Percentiles rank a stretch among this genome's conserved stretches.
These are phyloP conservation scores for Steatornis caripensis DNA, from an alignment of 2,113 vertebrate genomes.

Conservation along the genomic window DNA sequence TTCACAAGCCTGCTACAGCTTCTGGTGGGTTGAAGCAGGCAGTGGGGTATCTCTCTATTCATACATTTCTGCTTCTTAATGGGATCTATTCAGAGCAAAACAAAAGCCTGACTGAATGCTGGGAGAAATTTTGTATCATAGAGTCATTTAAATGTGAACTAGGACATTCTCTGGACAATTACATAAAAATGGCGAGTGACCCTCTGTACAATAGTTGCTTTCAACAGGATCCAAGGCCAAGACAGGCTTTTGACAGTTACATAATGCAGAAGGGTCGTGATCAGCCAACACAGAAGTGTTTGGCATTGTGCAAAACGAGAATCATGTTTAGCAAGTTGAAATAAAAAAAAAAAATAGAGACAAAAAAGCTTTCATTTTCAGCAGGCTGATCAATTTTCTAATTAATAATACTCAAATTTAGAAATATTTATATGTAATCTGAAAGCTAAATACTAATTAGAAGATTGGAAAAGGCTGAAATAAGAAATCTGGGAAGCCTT, in stretches of 20 bases:
- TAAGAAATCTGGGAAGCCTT: neutral
- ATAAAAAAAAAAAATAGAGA: neutral
- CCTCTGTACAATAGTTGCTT: slow-evolving; percentile 55
- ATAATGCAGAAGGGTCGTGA: slow-evolving; percentile 49
- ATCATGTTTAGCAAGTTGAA: neutral
- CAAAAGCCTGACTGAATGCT: slow-evolving; percentile 47
- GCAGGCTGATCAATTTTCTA: neutral
- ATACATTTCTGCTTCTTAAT: slow-evolving; percentile 43
- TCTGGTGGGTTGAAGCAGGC: slow-evolving; percentile 7
- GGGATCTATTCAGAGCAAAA: slow-evolving; percentile 40
- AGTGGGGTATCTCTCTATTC: slow-evolving; percentile 22
- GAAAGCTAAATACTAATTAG: neutral
- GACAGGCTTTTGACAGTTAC: slow-evolving; percentile 52
- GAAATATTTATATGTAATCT: neutral
- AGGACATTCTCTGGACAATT: slow-evolving; percentile 59
- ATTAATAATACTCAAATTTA: neutral
- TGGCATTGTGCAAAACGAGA: neutral
- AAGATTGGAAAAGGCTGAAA: neutral
- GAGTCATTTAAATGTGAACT: slow-evolving; percentile 63
- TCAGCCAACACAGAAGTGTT: slow-evolving; percentile 35
- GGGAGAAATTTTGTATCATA: slow-evolving; percentile 49
- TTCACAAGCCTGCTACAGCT: neutral
- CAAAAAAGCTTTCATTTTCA: neutral
- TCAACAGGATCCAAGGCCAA: slow-evolving; percentile 49
- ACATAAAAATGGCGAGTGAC: slow-evolving; percentile 55